These are phyloP conservation scores for Ovibos moschatus DNA, from an alignment of 2,113 vertebrate species.

Conservation along the genomic window DNA sequence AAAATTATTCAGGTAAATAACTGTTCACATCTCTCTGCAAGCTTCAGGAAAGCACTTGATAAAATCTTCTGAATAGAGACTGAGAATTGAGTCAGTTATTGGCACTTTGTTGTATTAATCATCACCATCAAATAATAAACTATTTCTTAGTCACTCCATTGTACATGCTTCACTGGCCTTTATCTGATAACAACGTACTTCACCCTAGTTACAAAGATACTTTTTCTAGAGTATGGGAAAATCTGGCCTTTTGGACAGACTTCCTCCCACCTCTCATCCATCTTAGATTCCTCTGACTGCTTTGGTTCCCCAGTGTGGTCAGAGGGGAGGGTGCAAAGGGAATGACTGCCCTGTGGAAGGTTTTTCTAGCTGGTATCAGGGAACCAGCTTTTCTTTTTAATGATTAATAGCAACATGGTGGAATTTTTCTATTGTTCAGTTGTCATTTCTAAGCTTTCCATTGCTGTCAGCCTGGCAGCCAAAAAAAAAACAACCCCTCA, in stretches of 20 bases:
- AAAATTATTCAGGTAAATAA: background rate
- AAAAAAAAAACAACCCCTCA: background rate
- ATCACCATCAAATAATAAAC: background rate
- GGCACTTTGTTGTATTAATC: background rate
- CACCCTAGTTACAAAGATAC: background rate
- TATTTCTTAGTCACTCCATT: background rate
- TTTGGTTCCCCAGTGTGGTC: background rate
- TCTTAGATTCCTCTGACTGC: background rate
- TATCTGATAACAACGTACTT: background rate
- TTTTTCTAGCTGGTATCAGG: slow-evolving; percentile 1
- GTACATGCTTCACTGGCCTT: background rate
- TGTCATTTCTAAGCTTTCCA: slow-evolving; percentile 48
- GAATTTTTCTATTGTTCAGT: slow-evolving; percentile 36
- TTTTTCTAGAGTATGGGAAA: slow-evolving; percentile 27
- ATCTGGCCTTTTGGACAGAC: background rate
- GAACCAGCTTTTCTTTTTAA: background rate
- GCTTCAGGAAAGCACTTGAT: background rate
- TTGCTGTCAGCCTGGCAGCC: slow-evolving; percentile 24
- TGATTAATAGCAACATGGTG: slow-evolving; percentile 46
- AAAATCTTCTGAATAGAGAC: background rate
- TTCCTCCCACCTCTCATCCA: background rate
- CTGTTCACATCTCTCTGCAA: background rate
- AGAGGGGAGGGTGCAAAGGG: background rate
- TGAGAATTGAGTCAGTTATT: background rate
- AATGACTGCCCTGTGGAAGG: rapidly evolving